Evolutionary conservation across 2,888 invertebrate genomes (phyloP).

Genomic region (Trypoxylon attenuatum): DNA sequence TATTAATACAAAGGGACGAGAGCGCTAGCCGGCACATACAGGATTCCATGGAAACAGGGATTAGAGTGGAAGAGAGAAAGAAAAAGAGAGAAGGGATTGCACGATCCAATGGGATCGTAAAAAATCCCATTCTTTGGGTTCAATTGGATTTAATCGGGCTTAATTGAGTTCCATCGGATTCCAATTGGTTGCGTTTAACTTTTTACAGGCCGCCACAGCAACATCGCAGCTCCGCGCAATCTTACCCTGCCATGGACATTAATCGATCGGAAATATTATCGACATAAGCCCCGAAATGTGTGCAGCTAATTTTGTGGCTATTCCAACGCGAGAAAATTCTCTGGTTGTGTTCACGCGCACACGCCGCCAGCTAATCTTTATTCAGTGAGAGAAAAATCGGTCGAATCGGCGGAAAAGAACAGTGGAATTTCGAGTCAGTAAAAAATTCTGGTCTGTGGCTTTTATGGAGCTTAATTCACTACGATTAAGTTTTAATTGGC

Average conservation of each 20-base stretch:
- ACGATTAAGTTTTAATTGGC: slow-evolving; percentile 45
- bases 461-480: slow-evolving; percentile 42
- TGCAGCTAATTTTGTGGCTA: background rate
- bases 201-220: background rate
- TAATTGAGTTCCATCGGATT: slow-evolving; percentile 36
- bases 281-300: background rate
- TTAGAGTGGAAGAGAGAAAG: background rate
- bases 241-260: slow-evolving; percentile 1
- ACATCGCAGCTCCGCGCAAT: slow-evolving; percentile 1
- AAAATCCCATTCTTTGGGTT: slow-evolving; percentile 25
- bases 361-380: too few species aligned
- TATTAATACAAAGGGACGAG: background rate
- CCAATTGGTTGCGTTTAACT: slow-evolving; percentile 25
- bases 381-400: background rate
- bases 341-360: too few species aligned
- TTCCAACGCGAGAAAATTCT: background rate
- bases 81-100: background rate
- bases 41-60: background rate
- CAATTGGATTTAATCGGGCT: slow-evolving; percentile 36
- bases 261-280: background rate
- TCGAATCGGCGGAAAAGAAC: background rate
- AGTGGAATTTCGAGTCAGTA: background rate
- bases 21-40: background rate
- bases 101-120: background rate
- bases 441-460: slow-evolving; percentile 37